Conservation (phyloP, 2,888 invertebrate species). For the Himalopsyche japonica region DNA sequence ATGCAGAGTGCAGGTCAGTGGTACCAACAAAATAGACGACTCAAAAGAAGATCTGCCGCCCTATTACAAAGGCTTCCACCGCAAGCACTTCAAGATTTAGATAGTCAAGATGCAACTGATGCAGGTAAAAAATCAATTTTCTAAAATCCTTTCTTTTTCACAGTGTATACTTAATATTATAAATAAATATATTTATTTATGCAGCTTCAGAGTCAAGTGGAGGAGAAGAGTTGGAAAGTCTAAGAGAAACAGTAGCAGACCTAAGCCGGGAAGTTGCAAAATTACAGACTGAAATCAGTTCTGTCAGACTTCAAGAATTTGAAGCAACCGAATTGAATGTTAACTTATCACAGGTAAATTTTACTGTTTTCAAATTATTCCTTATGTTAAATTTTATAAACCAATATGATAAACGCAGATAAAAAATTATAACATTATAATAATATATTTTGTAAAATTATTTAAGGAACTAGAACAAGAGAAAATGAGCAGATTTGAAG, state of each 20-base stretch:
- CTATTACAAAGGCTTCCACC: conserved; percentile 67
- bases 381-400: no score
- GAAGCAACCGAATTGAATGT: conserved; percentile 70
- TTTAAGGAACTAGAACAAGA: conserved; percentile 60
- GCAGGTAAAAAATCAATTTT: conserved; percentile 46
- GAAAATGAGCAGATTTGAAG: conserved; percentile 51
- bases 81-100: conserved; percentile 53
- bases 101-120: conserved; percentile 55
- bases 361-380: neutral
- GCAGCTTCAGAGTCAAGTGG: conserved; percentile 55
- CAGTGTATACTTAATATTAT: neutral
- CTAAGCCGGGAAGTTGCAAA: conserved; percentile 67
- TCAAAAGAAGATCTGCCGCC: conserved; percentile 70
- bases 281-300: conserved; percentile 68
- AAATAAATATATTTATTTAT: neutral
- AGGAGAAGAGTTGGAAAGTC: conserved; percentile 69
- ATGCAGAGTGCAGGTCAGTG: conserved; percentile 72
- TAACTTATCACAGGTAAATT: conserved; percentile 58
- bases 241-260: conserved; percentile 68
- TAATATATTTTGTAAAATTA: neutral
- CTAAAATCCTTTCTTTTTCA: neutral
- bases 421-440: neutral
- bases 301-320: conserved; percentile 69
- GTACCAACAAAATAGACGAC: conserved; percentile 76
- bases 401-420: no score